These are phyloP conservation scores for Pipistrellus pipistrellus DNA, from an alignment of 2,797 vertebrate species.

Conservation along the genomic window DNA sequence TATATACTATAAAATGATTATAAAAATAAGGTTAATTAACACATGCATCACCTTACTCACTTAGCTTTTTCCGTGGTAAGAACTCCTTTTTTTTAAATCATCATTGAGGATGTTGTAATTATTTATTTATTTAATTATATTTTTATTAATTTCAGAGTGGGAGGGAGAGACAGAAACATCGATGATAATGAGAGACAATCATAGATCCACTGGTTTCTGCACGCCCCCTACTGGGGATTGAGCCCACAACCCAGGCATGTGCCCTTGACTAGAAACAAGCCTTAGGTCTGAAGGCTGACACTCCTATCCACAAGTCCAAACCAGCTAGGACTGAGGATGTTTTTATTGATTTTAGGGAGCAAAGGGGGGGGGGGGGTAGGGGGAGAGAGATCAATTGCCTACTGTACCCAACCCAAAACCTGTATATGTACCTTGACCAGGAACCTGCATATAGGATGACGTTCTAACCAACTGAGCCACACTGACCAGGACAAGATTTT, in stretches of 20 bases:
- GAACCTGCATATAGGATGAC: background rate
- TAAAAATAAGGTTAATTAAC: background rate
- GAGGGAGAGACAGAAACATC: background rate
- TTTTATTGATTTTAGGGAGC: no score
- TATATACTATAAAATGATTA: conserved; percentile 9
- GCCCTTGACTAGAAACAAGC: background rate
- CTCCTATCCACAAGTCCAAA: no score
- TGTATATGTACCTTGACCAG: background rate
- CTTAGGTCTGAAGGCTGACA: no score
- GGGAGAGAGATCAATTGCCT: no score
- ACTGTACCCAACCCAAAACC: background rate
- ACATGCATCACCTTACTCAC: background rate
- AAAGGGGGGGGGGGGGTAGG: no score
- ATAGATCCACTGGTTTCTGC: background rate
- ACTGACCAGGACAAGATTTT: background rate
- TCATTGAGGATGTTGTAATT: background rate
- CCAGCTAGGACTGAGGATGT: no score
- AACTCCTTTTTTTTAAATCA: background rate
- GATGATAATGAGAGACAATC: background rate
- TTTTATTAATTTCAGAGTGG: background rate
- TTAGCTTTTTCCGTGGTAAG: background rate
- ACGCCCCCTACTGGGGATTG: background rate
- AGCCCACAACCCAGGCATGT: background rate
- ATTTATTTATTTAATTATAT: background rate
- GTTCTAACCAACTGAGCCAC: background rate